These are phyloP conservation scores for Enteromius treurensis DNA, from an alignment of 2,797 vertebrate species.

Conservation along the genomic window DNA sequence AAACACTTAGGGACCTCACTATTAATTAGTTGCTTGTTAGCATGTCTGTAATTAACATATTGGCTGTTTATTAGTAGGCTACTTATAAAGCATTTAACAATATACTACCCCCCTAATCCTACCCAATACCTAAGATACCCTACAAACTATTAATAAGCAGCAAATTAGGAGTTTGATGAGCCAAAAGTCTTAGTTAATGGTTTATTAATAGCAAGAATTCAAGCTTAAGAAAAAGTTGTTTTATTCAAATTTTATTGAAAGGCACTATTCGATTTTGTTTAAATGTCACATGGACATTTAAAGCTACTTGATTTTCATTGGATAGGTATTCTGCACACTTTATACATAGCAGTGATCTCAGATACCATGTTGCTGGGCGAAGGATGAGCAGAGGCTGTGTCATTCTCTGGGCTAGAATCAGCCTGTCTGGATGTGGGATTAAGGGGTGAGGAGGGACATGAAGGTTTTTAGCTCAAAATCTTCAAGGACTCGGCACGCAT, in stretches of 20 bases:
- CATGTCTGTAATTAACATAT: neutral
- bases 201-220: neutral
- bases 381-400: conserved; percentile 65
- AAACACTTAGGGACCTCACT: too few species aligned
- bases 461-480: conserved; percentile 66
- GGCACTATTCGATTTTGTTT: neutral
- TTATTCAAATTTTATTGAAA: neutral
- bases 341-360: conserved; percentile 24
- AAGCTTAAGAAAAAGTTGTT: neutral
- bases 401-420: conserved; percentile 71
- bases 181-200: neutral
- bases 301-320: neutral
- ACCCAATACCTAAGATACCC: neutral
- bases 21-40: neutral
- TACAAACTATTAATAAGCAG: neutral
- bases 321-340: conserved; percentile 2
- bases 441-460: conserved; percentile 68
- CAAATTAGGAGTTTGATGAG: neutral
- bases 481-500: conserved; percentile 67
- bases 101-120: neutral
- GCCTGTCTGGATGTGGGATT: conserved; percentile 80
- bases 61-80: neutral
- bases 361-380: conserved; percentile 19
- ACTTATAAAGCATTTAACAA: neutral
- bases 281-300: conserved; percentile 14